Conservation (phyloP, 2,113 vertebrate species). For the Erythrolamprus reginae region DNA sequence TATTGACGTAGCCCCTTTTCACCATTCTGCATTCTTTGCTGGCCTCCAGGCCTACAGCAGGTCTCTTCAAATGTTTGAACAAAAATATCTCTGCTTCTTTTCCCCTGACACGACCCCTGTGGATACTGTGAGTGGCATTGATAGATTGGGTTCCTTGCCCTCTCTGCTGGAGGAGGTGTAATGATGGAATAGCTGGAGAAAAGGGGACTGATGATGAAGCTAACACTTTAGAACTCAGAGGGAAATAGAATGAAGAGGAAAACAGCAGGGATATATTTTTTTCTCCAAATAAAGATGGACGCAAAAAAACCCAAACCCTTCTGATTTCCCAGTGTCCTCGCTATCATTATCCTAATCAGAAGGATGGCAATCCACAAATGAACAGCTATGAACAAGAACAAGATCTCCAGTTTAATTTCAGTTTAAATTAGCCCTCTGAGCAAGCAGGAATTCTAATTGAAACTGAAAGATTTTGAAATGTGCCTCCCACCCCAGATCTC, state of each 20-base stretch:
- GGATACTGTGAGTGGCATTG: conserved; percentile 7
- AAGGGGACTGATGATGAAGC: neutral
- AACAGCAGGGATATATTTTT: conserved; percentile 24
- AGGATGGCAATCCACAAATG: neutral
- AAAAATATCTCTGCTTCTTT: neutral
- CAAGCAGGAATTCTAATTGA: neutral
- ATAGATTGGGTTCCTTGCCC: neutral
- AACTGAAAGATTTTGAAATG: neutral
- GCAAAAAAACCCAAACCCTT: neutral
- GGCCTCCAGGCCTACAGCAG: neutral
- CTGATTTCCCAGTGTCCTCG: conserved; percentile 1
- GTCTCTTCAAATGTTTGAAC: neutral
- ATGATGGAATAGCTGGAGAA: neutral
- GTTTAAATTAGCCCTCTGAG: neutral
- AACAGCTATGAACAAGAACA: neutral
- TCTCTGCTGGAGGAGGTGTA: conserved; percentile 11
- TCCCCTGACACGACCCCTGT: neutral
- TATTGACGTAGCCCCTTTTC: neutral
- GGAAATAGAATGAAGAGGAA: neutral
- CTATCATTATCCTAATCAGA: neutral
- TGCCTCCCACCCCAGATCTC: neutral
- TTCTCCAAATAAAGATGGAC: conserved; percentile 7
- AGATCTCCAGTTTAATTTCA: neutral
- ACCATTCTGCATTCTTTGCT: neutral
- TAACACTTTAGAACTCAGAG: neutral